Base-by-base conservation (phyloP, 2,113 vertebrate species). In the Forbesichthys agassizii region DNA sequence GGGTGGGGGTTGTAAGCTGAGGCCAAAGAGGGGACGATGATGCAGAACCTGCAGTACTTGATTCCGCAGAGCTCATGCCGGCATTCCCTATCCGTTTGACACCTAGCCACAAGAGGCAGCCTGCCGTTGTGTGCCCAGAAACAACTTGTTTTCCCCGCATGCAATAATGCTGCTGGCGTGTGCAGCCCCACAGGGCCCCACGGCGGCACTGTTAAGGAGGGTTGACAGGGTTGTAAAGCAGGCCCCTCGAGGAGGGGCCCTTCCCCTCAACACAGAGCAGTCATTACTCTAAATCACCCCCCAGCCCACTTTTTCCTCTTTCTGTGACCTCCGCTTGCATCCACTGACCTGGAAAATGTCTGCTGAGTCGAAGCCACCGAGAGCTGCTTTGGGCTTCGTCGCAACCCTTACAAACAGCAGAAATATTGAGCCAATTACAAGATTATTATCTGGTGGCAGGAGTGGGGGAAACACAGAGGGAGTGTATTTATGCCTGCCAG, bases 361-460 rank as follows among this genome's bases (percentile, higher is more conserved):
- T 69, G 71, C 49, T 27, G 73, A 87, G 84, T 80, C 68, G 62
- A 16, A 78, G 84, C 74, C 86, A 64, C 78, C 65, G 3, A 51
- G 64, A 82, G 73, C 62, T 48, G 63, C 36, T 20, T 64, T 69
- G 82, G 73, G 71, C 71, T 68, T 78, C 61, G 76, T 78, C 61
- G 76, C 80, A 64, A 62, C 4, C 62, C 73, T 77, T 66, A 71
- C 79, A 80, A 87, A 76, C 85, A 79, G 88, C 77, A 88, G 85
- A 91, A 91, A 92, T 93, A 92, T 86, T 86, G 89, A 93, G 90
- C 82, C 90, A 92, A 92, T 93, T 93, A 93, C 85, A 81, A 89
- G 90, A 90, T 89, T 86, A 89, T 91, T 89, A 93, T 92, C 87
- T 87, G 84, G 71, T 75, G 79, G 59, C 71, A 52, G 77, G 80